Evolutionary conservation across 2,797 vertebrate species (phyloP), one percentile per base, ranked within the genome.

Genomic region (Anguilla megastoma): DNA sequence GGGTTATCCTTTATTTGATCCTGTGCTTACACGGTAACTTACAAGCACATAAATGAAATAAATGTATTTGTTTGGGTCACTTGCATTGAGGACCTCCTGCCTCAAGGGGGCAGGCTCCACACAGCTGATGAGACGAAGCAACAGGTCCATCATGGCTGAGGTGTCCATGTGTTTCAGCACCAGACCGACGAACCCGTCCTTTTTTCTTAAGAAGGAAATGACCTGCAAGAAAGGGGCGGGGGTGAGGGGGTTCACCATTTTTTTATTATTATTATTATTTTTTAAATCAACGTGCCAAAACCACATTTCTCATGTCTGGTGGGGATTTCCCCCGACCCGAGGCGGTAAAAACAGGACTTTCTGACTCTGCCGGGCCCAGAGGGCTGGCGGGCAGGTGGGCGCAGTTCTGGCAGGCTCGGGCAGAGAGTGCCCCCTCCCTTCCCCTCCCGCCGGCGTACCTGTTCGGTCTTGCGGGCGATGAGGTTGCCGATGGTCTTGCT

Each of bases 401-500:
- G 27, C 69, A 16, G 74, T 76, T 21, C 16, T 41, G 36, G 74
- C 74, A 14, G 27, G 74, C 74, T 21, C 74, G 12, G 33, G 69
- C 27, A 12, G 18, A 33, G 69, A 63, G 21, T 69, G 4, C 12
- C 12, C 58, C 41, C 54, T 3, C 33, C 36, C 16, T 30, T 18
- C 12, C 30, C n/a, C 63, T 9, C n/a, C 6, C 27, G 21, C 5
- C 1, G 16, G 0, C 1, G 4, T 90, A 99, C 98, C 97, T 99
- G 98, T 58, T 99, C 98, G 0, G 98, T 98, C 95, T 99, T 99
- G 76, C 98, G 96, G 83, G 98, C 97, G 48, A 99, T 98, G 91
- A 99, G 97, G 90, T 97, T 99, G 90, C 98, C 98, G 0, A 99
- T 98, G 86, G 98, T 98, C 95, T 99, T 99, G 96, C 98, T 99